Base-by-base conservation (phyloP, 2,888 invertebrate genomes). In the Pseudococcus viburni region DNA sequence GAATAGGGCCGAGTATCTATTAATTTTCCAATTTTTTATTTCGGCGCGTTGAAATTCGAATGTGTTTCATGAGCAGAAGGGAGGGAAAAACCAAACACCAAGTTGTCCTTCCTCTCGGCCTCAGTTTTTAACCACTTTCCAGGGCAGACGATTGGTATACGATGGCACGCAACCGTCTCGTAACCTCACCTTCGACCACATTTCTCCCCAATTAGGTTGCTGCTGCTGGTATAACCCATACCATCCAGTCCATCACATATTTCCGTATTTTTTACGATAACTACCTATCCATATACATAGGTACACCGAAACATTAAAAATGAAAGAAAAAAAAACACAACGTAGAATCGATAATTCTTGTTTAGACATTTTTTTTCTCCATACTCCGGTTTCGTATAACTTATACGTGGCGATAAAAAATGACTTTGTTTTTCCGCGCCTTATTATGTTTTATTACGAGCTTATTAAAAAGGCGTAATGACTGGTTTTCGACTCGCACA, bases 381-480 rank as follows among this genome's bases (percentile, higher is more conserved):
- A 33, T 80, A 80, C 73, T 26, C 33, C 19, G 80, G 39, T 80
- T 80, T 80, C 15, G 80, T 80, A n/a, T 17, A 73, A 33, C 1
- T 33, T 33, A 33, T 33, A 33, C 26, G 26, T 33, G 26, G 26
- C 26, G n/a, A 42, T 73, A 80, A 80, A 80, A 80, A 80, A 80
- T 80, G 80, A 80, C 80, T 80, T 80, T 80, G 80, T 80, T 80
- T 73, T 80, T 80, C 80, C 19, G 80, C 42, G 42, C 80, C 80
- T 80, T 80, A 80, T 80, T 46, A 80, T 80, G 80, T 80, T 80
- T 80, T 80, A 80, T 80, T 80, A 80, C 80, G 80, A 80, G 80
- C 80, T 80, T 80, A 80, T 80, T 80, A 80, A 80, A 80, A 80
- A 80, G 80, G 80, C 80, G 80, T 80, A 80, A 80, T 80, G 80